Conservation (phyloP, 2,888 invertebrate species). For the Cerceris ruficornis region DNA sequence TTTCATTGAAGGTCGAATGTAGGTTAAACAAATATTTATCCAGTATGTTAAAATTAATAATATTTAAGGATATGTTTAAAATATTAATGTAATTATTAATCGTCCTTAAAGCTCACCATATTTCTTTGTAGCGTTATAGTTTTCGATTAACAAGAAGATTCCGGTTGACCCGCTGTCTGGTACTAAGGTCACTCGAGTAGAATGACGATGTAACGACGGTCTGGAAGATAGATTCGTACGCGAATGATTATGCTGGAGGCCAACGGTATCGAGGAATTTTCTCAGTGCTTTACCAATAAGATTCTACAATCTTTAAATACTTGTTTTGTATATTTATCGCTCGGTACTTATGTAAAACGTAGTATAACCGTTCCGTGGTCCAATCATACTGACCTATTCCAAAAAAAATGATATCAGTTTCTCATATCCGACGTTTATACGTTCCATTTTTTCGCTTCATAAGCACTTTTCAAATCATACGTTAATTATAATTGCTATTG, state of each 20-base stretch:
- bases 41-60: not conserved
- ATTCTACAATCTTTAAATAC: not conserved
- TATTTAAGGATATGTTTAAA: not conserved
- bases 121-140: slow-evolving; percentile 5
- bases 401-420: too few relatives aligned
- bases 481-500: too few relatives aligned
- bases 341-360: not conserved
- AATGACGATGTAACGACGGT: slow-evolving; percentile 31
- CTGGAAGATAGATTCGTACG: slow-evolving; percentile 54
- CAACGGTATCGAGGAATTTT: not conserved
- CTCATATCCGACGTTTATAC: too few relatives aligned
- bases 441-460: too few relatives aligned
- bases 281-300: slow-evolving; percentile 17
- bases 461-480: too few relatives aligned
- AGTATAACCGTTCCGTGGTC: too few relatives aligned
- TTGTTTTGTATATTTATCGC: slow-evolving; percentile 1
- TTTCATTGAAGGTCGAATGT: slow-evolving; percentile 53
- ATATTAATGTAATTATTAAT: not conserved
- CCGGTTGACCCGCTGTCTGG: not conserved
- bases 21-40: slow-evolving; percentile 49
- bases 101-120: slow-evolving; percentile 50
- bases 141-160: not conserved
- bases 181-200: slow-evolving; percentile 42
- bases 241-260: slow-evolving; percentile 45
- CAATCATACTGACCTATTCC: too few relatives aligned